A percentile compares a stretch with the other conserved stretches of the same genome.
phyloP scores from a whole-genome alignment of 1,140 invertebrate genomes.

The Scylla paramamosain region DNA sequence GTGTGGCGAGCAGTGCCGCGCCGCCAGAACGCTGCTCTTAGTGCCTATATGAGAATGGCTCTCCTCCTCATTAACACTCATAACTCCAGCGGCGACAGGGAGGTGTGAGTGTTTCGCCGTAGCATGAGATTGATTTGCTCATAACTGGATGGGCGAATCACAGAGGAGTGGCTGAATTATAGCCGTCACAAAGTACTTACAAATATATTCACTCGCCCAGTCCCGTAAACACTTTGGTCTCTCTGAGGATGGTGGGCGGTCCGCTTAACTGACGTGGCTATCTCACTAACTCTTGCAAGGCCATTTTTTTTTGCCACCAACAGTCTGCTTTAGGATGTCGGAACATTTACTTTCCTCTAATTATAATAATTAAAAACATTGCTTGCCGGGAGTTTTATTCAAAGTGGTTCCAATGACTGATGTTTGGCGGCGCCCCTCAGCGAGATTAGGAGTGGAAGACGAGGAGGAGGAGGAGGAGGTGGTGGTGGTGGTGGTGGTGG shows the following conservation, averaged over 20 bases:
- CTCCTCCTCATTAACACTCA: not conserved
- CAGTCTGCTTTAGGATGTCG: slow-evolving; percentile 21
- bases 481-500: too few species aligned
- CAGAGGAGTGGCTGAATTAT: not conserved
- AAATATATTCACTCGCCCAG: not conserved
- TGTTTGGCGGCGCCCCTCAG: not conserved
- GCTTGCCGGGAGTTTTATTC: not conserved
- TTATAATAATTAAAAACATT: slow-evolving; percentile 31
- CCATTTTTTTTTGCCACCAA: not conserved
- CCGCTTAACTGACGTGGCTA: not conserved
- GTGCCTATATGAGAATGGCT: not conserved
- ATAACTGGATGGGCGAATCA: not conserved
- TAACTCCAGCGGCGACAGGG: not conserved
- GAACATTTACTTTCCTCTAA: slow-evolving; percentile 31
- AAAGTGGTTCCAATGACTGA: not conserved
- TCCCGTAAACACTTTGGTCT: not conserved
- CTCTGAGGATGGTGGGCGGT: not conserved
- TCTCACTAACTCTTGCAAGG: not conserved
- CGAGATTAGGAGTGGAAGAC: not conserved
- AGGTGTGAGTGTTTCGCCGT: not conserved
- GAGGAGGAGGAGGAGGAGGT: not conserved
- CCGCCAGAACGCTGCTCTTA: not conserved
- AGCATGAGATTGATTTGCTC: not conserved
- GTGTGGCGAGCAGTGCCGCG: not conserved
- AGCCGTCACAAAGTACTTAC: not conserved